Evolutionary conservation across 2,888 invertebrate species (phyloP).

Genomic region (Atethmia centrago): DNA sequence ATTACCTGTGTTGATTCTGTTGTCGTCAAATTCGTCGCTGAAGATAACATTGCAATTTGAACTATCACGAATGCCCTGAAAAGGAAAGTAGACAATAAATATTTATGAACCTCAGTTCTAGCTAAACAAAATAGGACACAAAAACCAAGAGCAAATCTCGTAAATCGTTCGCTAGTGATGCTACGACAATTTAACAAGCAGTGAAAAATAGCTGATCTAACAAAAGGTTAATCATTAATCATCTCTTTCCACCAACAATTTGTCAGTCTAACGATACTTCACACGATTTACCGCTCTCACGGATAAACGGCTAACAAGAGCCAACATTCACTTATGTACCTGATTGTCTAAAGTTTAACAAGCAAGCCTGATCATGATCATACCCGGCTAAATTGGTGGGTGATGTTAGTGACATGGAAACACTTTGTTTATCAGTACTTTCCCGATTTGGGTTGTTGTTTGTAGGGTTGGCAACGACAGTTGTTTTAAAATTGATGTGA

Average conservation of each 20-base stretch:
- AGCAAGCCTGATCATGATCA: constrained; percentile 60
- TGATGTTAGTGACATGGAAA: constrained; percentile 72
- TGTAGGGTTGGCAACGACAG: constrained; percentile 64
- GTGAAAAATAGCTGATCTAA: constrained; percentile 55
- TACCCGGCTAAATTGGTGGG: constrained; percentile 65
- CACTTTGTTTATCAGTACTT: constrained; percentile 77
- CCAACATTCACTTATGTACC: constrained; percentile 72
- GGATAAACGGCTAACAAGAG: constrained; percentile 63
- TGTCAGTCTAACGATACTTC: constrained; percentile 71
- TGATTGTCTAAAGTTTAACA: constrained; percentile 75
- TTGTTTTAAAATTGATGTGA: no score
- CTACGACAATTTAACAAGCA: constrained; percentile 61
- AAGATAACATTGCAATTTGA: constrained; percentile 77
- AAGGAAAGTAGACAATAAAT: constrained; percentile 64
- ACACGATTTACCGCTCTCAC: constrained; percentile 71
- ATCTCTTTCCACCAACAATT: constrained; percentile 70
- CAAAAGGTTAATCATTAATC: constrained; percentile 69
- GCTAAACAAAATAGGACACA: constrained; percentile 11
- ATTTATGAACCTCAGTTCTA: constrained; percentile 5
- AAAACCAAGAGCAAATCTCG: constrained; percentile 21
- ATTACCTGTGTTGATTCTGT: constrained; percentile 70
- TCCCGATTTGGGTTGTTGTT: constrained; percentile 68
- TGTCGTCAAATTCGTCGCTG: constrained; percentile 73
- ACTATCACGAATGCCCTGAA: constrained; percentile 81
- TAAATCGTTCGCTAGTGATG: constrained; percentile 46